These are phyloP conservation scores for Ichneumoninae sp. DNA, from an alignment of 2,888 invertebrate genomes.

Conservation along the genomic window DNA sequence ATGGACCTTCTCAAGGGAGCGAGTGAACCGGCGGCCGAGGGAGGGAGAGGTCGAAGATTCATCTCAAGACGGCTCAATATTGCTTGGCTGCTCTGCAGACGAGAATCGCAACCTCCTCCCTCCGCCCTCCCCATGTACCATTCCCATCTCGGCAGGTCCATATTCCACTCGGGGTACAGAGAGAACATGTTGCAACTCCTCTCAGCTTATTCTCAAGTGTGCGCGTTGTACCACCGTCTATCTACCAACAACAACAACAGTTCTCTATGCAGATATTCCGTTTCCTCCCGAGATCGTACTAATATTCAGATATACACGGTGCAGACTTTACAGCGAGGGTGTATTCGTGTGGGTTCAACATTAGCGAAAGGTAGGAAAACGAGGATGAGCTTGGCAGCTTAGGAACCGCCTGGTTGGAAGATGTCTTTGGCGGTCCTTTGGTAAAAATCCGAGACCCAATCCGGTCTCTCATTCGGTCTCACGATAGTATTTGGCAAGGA, in stretches of 20 bases:
- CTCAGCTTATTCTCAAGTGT: slow-evolving; percentile 67
- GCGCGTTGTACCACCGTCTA: slow-evolving; percentile 28
- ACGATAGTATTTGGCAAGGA: slow-evolving; percentile 14
- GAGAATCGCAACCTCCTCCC: slow-evolving; percentile 65
- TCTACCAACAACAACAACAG: slow-evolving; percentile 38
- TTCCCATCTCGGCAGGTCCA: slow-evolving; percentile 46
- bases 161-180: slow-evolving; percentile 40
- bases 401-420: background rate
- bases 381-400: background rate
- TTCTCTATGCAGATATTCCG: slow-evolving; percentile 44
- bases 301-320: slow-evolving; percentile 3
- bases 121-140: slow-evolving; percentile 28
- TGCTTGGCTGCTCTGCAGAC: slow-evolving; percentile 68
- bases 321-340: background rate
- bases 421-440: slow-evolving; percentile 24
- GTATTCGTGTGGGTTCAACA: background rate
- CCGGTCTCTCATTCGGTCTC: background rate
- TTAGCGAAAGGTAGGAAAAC: background rate
- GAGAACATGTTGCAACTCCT: slow-evolving; percentile 58
- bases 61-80: slow-evolving; percentile 78
- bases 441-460: slow-evolving; percentile 14
- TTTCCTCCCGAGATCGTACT: slow-evolving; percentile 36
- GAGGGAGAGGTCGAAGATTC: slow-evolving; percentile 75
- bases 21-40: slow-evolving; percentile 53
- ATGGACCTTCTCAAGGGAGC: slow-evolving; percentile 69